Evolutionary conservation across 1,140 invertebrate species (phyloP), one percentile per base, ranked within the genome.

Genomic region (Vanessa atalanta): DNA sequence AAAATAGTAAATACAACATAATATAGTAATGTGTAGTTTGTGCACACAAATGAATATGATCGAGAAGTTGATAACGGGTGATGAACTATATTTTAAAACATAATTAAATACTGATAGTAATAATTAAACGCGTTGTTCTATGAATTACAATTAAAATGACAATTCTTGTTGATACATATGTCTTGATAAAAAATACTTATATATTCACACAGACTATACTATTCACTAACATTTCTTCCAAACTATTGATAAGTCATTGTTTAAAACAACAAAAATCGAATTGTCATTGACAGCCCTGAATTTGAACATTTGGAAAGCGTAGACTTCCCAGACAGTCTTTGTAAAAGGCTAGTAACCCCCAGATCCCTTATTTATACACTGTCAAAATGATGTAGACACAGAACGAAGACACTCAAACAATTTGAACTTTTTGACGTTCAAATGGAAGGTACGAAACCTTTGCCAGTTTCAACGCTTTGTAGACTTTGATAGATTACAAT

Each of bases 341-440:
- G 72, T 74, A 65, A 69, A 64, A 74, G 61, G 70, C 70, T 69
- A 74, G 66, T 65, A 74, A 69, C 67, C 72, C 66, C 66, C 47
- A 66, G 65, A 74, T 69, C 60, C 66, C 48, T 61, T 69, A 74
- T 74, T 74, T 69, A 69, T 69, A 64, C 72, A 53, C 61, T 53
- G 72, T 74, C 60, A 48, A 74, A 74, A 74, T 74, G 57, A 69
- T 74, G 72, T 74, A 65, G 72, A 74, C 72, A 65, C 61, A 74
- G 61, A n/a, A 55, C 66, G 14, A 60, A 69, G 72, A 74, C 72
- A 68, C 47, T 48, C 66, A 67, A 74, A 69, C 66, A 43, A 47
- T 60, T 69, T 60, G 23, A 31, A 50, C 43, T 14, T 61, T 61
- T 37, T 61, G 57, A 61, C 31, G 57, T 61, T 16, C 3, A 61